Conservation (phyloP, 2,888 invertebrate genomes). For the Stenodema calcarata region DNA sequence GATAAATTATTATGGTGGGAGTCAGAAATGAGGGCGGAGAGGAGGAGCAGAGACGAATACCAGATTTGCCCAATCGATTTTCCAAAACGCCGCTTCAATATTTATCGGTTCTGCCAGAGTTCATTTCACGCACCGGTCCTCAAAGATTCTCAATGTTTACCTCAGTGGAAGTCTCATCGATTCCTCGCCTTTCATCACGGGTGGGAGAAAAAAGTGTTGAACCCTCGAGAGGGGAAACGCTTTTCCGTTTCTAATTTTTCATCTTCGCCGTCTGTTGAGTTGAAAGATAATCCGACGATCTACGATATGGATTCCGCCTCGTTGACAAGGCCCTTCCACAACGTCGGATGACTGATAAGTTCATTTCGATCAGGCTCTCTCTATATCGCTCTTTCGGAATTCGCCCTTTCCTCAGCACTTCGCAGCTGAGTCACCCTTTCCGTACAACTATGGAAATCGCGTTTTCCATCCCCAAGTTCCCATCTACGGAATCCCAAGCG, state of each 20-base stretch:
- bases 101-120: no score
- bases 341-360: neutral
- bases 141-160: no score
- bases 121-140: no score
- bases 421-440: slow-evolving; percentile 10
- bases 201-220: no score
- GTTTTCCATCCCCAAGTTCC: neutral
- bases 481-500: neutral
- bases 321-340: neutral
- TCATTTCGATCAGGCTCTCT: neutral
- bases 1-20: no score
- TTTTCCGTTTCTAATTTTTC: neutral
- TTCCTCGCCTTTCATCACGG: no score
- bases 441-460: slow-evolving; percentile 26
- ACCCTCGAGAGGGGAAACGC: neutral
- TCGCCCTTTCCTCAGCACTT: neutral
- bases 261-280: neutral
- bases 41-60: no score
- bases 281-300: neutral
- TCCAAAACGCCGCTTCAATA: no score
- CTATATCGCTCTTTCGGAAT: no score
- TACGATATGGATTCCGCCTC: neutral
- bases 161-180: no score
- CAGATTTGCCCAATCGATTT: no score
- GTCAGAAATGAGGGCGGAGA: no score